Percentiles rank a stretch among this genome's conserved stretches.
Evolutionary conservation across 2,113 vertebrate species (phyloP).

Genomic region (Anhinga rufa): DNA sequence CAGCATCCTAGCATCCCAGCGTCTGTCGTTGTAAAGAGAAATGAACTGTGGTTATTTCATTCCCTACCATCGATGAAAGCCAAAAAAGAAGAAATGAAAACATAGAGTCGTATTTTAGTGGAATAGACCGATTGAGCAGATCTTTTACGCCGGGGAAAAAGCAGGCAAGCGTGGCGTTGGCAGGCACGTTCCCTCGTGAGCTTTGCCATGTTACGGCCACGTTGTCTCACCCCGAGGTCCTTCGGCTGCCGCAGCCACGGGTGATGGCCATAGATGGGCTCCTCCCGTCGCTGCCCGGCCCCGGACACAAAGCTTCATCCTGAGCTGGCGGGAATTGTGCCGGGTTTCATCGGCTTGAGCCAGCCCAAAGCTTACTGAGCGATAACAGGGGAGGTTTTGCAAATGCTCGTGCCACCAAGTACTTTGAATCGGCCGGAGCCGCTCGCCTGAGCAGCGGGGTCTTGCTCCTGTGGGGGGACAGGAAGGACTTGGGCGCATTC

Average conservation of each 20-base stretch:
- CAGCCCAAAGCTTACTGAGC: neutral
- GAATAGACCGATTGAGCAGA: neutral
- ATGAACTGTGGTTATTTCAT: neutral
- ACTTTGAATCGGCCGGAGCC: neutral
- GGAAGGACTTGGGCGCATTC: fast-evolving
- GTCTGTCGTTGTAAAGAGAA: neutral
- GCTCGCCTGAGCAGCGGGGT: fast-evolving
- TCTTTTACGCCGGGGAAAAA: neutral
- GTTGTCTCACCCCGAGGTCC: neutral
- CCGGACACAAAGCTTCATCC: neutral
- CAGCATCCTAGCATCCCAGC: neutral
- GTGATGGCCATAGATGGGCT: neutral
- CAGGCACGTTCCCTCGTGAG: fast-evolving
- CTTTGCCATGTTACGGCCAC: neutral
- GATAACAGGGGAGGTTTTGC: neutral
- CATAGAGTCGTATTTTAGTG: neutral
- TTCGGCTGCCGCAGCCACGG: neutral
- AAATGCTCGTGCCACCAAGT: neutral
- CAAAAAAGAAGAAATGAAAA: neutral
- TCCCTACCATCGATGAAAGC: neutral
- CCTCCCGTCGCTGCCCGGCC: neutral
- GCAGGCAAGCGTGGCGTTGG: neutral
- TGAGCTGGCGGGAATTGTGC: neutral
- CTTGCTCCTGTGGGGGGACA: neutral
- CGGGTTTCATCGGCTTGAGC: neutral